These are phyloP conservation scores for Keiferia lycopersicella DNA, from an alignment of 2,888 invertebrate species.

Conservation along the genomic window DNA sequence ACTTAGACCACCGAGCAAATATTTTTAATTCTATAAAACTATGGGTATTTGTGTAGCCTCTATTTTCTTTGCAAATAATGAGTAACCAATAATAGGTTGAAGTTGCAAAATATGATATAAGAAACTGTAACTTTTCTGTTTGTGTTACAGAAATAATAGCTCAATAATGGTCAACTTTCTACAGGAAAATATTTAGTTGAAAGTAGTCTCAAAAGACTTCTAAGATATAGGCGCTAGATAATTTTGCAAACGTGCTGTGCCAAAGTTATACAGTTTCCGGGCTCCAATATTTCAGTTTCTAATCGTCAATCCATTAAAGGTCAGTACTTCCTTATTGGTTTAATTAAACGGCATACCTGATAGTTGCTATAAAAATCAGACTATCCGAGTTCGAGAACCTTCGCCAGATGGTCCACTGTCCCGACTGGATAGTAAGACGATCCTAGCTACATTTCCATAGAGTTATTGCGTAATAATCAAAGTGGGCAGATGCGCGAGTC, in stretches of 20 bases:
- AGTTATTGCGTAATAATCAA: constrained; percentile 75
- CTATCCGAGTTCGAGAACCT: neutral
- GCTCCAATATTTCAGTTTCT: neutral
- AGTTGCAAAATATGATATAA: neutral
- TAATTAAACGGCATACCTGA: constrained; percentile 14
- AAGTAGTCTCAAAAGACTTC: no score
- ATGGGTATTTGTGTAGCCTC: no score
- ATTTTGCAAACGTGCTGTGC: neutral
- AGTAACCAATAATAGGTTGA: neutral
- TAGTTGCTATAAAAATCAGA: constrained; percentile 12
- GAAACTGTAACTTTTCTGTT: neutral
- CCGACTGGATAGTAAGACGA: constrained; percentile 42
- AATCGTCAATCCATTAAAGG: neutral
- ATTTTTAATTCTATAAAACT: constrained; percentile 34
- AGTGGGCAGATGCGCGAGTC: constrained; percentile 70
- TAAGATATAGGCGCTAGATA: neutral
- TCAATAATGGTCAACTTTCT: no score
- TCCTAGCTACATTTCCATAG: constrained; percentile 52
- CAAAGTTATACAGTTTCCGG: constrained; percentile 11
- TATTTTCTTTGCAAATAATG: neutral
- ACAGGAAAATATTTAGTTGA: no score
- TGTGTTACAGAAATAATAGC: no score
- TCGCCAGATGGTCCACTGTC: constrained; percentile 45
- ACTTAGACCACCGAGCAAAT: constrained; percentile 38
- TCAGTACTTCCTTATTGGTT: constrained; percentile 9